These are phyloP conservation scores for Stegophylla sp. DNA, from an alignment of 2,888 invertebrate species.

Conservation along the genomic window DNA sequence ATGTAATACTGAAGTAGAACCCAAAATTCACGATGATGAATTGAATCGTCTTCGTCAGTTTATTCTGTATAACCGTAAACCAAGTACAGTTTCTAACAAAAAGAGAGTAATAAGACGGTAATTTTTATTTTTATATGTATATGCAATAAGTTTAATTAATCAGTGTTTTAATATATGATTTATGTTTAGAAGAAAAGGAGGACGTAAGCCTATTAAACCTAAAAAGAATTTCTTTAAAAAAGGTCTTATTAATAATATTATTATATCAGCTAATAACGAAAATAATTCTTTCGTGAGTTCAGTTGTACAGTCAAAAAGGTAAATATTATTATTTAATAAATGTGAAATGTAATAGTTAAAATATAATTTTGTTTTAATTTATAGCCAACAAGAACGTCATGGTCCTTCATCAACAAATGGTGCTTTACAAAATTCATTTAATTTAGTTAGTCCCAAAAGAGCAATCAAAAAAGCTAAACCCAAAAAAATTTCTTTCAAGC, in stretches of 20 bases:
- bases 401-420: background rate
- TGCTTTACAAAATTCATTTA: background rate
- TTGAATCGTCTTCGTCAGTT: conserved; percentile 59
- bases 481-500: conserved; percentile 53
- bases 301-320: conserved; percentile 78
- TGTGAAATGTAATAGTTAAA: background rate
- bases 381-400: background rate
- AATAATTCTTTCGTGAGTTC: conserved; percentile 89
- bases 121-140: conserved; percentile 9
- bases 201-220: conserved; percentile 3
- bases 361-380: background rate
- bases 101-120: conserved; percentile 30
- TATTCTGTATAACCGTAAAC: conserved; percentile 47
- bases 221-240: conserved; percentile 55
- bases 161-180: background rate
- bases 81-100: conserved; percentile 50
- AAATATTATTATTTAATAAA: conserved; percentile 46
- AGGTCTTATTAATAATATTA: conserved; percentile 69
- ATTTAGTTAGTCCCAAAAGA: background rate
- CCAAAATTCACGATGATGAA: conserved; percentile 52
- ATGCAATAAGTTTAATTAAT: background rate
- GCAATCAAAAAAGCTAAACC: background rate
- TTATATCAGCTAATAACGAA: conserved; percentile 77
- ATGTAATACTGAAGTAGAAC: conserved; percentile 59
- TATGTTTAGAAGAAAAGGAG: conserved; percentile 16